Evolutionary conservation across 2,797 vertebrate genomes (phyloP), one percentile per base, ranked within the genome.

Genomic region (Malacoctenus gilli): DNA sequence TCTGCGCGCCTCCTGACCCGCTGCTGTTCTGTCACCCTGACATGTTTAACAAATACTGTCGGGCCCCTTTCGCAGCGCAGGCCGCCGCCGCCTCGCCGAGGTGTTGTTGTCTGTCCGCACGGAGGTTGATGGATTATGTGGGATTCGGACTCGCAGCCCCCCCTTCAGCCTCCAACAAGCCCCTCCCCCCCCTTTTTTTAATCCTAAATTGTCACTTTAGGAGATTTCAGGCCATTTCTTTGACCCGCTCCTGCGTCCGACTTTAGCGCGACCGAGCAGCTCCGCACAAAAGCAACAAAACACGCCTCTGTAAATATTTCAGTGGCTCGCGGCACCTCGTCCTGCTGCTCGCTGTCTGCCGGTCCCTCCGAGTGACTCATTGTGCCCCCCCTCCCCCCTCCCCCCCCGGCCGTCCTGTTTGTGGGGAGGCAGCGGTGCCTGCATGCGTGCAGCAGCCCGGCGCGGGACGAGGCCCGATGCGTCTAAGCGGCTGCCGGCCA

Each of bases 41-140:
- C 94, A 94, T 95, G 94, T 95, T 96, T 95, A 96, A 93, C 93
- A 95, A 96, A 95, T 92, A 95, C 92, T 95, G 89, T 91, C 94
- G 84, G 83, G 74, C 75, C 39, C 53, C n/a, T n/a, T n/a, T n/a
- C n/a, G n/a, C n/a, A n/a, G 84, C 44, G 62, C 73, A 35, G 67
- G 75, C 84, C 70, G 55, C 60, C 72, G 20, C n/a, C 52, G 60
- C 53, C 46, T 68, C 69, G 42, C 54, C 6, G 76, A 87, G 84
- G 82, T 87, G 87, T 82, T 77, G 80, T 63, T 77, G 79, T 79
- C 79, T 59, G 50, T 62, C 62, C 51, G 42, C 75, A 68, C 63
- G 39, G 42, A 62, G 59, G 42, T 38, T 85, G 85, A 87, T 83
- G 72, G 62, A 87, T 83, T 65, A 77, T 7, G 67, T 43, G 49